phyloP scores from a whole-genome alignment of 2,888 invertebrate species.

The Artemia sinica region DNA sequence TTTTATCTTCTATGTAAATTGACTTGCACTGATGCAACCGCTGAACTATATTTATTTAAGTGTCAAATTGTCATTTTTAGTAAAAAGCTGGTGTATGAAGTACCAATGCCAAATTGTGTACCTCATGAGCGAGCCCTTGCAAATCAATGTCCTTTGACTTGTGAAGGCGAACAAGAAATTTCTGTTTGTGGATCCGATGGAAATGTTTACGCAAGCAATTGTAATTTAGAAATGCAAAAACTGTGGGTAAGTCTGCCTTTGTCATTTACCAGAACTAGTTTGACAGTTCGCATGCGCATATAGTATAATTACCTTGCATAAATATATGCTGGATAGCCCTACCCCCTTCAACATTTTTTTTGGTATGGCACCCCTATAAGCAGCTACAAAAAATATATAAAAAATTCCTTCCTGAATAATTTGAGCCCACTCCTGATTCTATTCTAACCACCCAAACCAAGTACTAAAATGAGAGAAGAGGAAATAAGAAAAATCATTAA shows the following conservation, averaged over 20 bases:
- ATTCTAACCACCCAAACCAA: no score
- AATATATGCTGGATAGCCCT: no score
- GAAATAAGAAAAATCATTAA: no score
- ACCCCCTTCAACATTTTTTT: no score
- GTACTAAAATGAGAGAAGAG: no score
- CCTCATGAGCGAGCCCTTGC: constrained; percentile 33
- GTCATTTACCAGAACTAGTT: background rate
- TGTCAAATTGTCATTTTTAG: constrained; percentile 35
- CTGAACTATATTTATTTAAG: background rate
- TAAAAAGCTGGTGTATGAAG: constrained; percentile 79
- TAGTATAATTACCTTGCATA: no score
- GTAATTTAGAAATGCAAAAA: constrained; percentile 20
- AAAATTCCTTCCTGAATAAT: no score
- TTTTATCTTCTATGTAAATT: no score
- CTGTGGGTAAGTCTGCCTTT: constrained; percentile 15
- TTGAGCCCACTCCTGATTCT: no score
- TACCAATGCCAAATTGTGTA: constrained; percentile 72
- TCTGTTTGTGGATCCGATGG: constrained; percentile 80
- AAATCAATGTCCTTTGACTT: constrained; percentile 42
- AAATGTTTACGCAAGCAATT: constrained; percentile 37
- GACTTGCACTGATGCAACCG: background rate
- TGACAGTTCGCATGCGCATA: no score
- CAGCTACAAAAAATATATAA: no score
- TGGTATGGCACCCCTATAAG: no score
- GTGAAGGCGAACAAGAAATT: constrained; percentile 41